Evolutionary conservation across 2,113 vertebrate genomes (phyloP).

Genomic region (Ctenomys sociabilis): DNA sequence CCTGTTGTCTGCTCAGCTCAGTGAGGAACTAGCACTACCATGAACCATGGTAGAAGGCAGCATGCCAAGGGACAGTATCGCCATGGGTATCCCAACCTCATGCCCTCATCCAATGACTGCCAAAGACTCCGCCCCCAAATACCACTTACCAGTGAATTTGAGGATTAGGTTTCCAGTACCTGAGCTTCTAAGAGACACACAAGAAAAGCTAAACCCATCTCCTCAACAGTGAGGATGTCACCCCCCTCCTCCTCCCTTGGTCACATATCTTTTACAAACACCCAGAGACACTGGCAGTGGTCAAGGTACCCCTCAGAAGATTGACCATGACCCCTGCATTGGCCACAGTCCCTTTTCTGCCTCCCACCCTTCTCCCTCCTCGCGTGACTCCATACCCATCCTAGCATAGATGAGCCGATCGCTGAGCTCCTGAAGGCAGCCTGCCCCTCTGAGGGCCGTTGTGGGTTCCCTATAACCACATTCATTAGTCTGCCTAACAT

Average conservation of each 20-base stretch:
- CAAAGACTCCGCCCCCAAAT: background rate
- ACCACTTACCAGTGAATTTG: background rate
- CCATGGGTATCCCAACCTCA: background rate
- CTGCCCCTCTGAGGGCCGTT: background rate
- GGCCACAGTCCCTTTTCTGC: background rate
- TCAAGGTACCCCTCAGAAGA: fast-evolving
- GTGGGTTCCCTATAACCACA: background rate
- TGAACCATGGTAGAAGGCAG: background rate
- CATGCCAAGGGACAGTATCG: too few relatives aligned
- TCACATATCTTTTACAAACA: fast-evolving
- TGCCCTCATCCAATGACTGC: background rate
- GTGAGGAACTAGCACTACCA: background rate
- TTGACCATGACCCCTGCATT: fast-evolving
- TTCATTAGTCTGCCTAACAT: slow-evolving; percentile 81
- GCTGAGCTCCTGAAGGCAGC: background rate
- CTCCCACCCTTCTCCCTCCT: background rate
- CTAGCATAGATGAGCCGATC: background rate
- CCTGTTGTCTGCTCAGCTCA: background rate
- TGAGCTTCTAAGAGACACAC: background rate
- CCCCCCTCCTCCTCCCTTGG: fast-evolving
- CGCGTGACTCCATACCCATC: background rate
- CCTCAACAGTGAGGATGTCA: background rate
- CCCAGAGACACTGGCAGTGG: background rate
- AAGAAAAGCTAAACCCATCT: background rate
- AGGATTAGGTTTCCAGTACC: background rate